phyloP scores from a whole-genome alignment of 1,140 invertebrate species.

The Adoxophyes honmai region DNA sequence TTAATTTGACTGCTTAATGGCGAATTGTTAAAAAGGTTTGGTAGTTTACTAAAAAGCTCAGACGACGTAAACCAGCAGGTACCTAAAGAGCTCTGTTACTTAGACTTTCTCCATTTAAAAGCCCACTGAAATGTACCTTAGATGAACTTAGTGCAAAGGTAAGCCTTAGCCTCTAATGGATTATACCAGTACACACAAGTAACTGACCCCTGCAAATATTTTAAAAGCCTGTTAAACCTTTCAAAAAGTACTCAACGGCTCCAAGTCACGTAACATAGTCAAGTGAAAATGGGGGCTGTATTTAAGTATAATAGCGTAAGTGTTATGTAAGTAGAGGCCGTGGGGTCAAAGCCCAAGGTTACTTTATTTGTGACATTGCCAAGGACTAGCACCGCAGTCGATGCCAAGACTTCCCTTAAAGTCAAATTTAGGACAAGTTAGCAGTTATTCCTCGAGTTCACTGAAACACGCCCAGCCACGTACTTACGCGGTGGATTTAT shows the following conservation, averaged over 20 bases:
- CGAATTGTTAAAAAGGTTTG: too few relatives aligned
- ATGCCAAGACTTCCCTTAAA: background rate
- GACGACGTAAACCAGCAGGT: too few relatives aligned
- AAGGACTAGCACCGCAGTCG: background rate
- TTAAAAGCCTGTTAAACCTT: too few relatives aligned
- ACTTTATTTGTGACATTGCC: slow-evolving; percentile 5
- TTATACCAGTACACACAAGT: too few relatives aligned
- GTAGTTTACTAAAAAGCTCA: too few relatives aligned
- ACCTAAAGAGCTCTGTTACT: too few relatives aligned
- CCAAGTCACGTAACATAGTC: background rate
- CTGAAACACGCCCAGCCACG: background rate
- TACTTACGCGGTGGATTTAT: background rate
- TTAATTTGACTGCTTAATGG: too few relatives aligned
- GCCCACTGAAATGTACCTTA: too few relatives aligned
- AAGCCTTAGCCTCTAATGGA: too few relatives aligned
- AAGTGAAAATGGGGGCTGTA: background rate
- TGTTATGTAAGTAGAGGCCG: background rate
- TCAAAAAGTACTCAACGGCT: background rate
- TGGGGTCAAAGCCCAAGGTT: background rate
- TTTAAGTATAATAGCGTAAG: slow-evolving; percentile 3
- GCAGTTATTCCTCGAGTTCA: slow-evolving; percentile 10
- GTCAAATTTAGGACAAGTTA: slow-evolving; percentile 6
- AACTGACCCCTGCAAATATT: too few relatives aligned
- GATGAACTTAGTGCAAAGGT: too few relatives aligned
- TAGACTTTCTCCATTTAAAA: too few relatives aligned